Percentiles rank a stretch among this genome's conserved stretches.
Evolutionary conservation across 2,113 vertebrate genomes (phyloP).

Genomic region (Embiotoca jacksoni): DNA sequence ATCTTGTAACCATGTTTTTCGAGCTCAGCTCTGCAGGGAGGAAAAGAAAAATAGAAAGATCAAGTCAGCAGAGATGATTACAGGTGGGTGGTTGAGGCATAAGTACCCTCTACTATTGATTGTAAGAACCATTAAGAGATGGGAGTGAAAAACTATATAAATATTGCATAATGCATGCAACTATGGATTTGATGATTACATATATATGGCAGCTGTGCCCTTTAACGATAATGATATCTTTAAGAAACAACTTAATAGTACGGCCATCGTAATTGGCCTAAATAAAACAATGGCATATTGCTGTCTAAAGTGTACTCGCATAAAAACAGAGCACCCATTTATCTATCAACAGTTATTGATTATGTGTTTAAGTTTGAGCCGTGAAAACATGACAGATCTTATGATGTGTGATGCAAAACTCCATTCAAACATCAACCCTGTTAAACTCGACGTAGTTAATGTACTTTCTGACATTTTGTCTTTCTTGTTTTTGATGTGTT

Average conservation of each 20-base stretch:
- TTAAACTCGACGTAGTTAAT: background rate
- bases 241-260: constrained; percentile 66
- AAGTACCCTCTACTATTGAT: constrained; percentile 78
- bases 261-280: constrained; percentile 55
- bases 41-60: constrained; percentile 62
- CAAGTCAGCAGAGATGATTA: constrained; percentile 76
- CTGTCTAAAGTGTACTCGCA: constrained; percentile 57
- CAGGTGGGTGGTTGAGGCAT: constrained; percentile 70
- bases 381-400: constrained; percentile 2
- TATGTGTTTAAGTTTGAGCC: constrained; percentile 36
- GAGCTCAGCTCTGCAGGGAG: constrained; percentile 91
- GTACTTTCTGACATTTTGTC: background rate
- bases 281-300: constrained; percentile 74
- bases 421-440: background rate
- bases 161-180: constrained; percentile 64
- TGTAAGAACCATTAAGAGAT: constrained; percentile 76
- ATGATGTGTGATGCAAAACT: background rate
- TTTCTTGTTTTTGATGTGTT: background rate
- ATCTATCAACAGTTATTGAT: constrained; percentile 54
- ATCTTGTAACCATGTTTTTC: constrained; percentile 99
- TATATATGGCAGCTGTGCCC: constrained; percentile 56
- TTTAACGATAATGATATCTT: constrained; percentile 74
- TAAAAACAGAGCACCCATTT: constrained; percentile 63
- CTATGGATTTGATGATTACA: constrained; percentile 75
- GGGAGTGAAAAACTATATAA: constrained; percentile 57